Base-by-base conservation (phyloP, 2,113 vertebrate genomes). In the Lynx canadensis region DNA sequence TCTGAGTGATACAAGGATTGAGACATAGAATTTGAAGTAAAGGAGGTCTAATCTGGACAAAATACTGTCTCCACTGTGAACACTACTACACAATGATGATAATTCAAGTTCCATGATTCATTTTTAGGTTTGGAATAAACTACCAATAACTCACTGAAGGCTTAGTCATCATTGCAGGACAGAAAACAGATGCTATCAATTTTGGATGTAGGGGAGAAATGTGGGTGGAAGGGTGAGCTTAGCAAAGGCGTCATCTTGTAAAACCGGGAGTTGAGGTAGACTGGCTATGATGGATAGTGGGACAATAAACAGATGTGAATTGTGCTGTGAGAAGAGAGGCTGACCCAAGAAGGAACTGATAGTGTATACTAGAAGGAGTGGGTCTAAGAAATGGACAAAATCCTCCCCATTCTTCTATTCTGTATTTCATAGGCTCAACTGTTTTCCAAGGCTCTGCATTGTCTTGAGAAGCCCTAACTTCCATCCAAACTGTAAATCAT, bases 91-190 rank as follows among this genome's bases (percentile, higher is more conserved):
- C 0, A 83, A 8, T 14, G 19, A 83, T 45, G 66, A 60, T 36
- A 66, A 73, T 29, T 90, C 55, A 82, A 50, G 81, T 93, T 76
- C 52, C 14, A 4, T 15, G 50, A 52, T 68, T 36, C 38, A 50
- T 69, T 91, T 78, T 84, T 79, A 82, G 86, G 66, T 66, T 52
- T 69, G 11, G 23, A 69, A 95, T 82, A 95, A 60, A 50, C 36
- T 63, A 10, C 2, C 48, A 81, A 82, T 85, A 76, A 55, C 90
- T 93, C 68, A 85, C 13, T 71, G 81, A 91, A 96, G n/a, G 63
- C 29, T 82, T 71, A 76, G 19, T 33, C 25, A 41, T 55, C 23
- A 41, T 18, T 74, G 23, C 57, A 36, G 74, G n/a, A 23, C 3
- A 41, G 65, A 68, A 80, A 69, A 36, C 31, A n/a, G 25, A 65